Evolutionary conservation across 2,888 invertebrate genomes (phyloP).

Genomic region (Tricholauxania praeusta): DNA sequence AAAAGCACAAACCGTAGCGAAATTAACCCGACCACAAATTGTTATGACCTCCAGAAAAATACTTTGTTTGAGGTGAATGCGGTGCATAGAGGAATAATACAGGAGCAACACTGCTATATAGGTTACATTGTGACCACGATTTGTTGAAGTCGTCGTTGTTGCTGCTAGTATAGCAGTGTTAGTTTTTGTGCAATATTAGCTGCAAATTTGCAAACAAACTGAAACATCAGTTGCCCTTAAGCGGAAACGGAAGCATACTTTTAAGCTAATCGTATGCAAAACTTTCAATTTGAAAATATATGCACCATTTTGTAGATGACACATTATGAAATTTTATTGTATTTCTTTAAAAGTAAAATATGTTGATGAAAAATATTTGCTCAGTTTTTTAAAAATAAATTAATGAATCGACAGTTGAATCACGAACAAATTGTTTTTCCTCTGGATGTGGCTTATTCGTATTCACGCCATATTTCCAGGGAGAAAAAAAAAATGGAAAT

Average conservation of each 20-base stretch:
- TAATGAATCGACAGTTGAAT: no score
- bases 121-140: background rate
- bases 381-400: no score
- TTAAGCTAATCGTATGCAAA: conserved; percentile 42
- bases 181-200: conserved; percentile 20
- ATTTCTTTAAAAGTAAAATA: no score
- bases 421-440: no score
- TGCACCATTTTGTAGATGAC: background rate
- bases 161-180: conserved; percentile 1
- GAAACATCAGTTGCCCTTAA: conserved; percentile 14
- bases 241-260: conserved; percentile 39
- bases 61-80: conserved; percentile 32
- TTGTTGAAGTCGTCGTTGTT: background rate
- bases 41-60: conserved; percentile 27
- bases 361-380: no score
- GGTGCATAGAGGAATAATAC: conserved; percentile 9
- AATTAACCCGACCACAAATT: conserved; percentile 9
- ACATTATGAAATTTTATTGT: background rate
- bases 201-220: conserved; percentile 25
- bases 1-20: no score
- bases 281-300: conserved; percentile 37
- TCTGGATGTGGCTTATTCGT: no score
- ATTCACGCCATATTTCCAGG: no score
- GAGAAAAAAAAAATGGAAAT: no score
- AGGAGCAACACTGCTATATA: background rate